These are phyloP conservation scores for Dasyurus viverrinus DNA, from an alignment of 2,113 vertebrate genomes.

Conservation along the genomic window DNA sequence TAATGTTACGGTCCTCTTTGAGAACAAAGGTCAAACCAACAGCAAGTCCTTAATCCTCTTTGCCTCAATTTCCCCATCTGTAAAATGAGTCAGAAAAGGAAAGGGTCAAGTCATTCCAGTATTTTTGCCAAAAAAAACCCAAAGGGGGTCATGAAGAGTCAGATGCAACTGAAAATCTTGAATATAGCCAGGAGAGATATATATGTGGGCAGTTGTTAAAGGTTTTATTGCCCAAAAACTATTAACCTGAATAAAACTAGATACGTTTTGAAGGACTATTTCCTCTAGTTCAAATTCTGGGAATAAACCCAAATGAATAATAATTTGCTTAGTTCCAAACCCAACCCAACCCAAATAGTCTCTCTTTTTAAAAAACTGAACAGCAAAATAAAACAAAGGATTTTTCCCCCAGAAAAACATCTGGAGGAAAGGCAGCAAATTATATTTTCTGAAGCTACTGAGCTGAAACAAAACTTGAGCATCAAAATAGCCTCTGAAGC, in stretches of 20 bases:
- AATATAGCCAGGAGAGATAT: not conserved
- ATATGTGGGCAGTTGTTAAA: not conserved
- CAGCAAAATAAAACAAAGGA: not conserved
- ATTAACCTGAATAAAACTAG: not conserved
- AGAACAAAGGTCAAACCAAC: no score
- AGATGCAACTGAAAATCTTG: not conserved
- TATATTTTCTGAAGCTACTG: conserved; percentile 5
- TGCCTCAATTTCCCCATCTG: not conserved
- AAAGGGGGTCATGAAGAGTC: not conserved
- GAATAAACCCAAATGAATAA: not conserved
- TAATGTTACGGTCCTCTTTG: no score
- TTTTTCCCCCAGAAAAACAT: not conserved
- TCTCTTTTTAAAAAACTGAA: conserved; percentile 13
- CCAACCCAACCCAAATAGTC: not conserved
- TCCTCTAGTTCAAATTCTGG: not conserved
- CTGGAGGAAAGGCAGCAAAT: not conserved
- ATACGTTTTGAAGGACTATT: not conserved
- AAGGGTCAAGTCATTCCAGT: not conserved
- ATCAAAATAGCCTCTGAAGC: not conserved
- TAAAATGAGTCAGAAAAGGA: not conserved
- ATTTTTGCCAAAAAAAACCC: not conserved
- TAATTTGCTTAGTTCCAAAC: not conserved
- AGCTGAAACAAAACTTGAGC: conserved; percentile 10
- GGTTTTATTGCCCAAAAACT: not conserved
- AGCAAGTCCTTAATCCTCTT: not conserved